Percentiles rank a stretch among this genome's conserved stretches.
These are phyloP conservation scores for Hemaris fuciformis DNA, from an alignment of 2,888 invertebrate genomes.

Conservation along the genomic window DNA sequence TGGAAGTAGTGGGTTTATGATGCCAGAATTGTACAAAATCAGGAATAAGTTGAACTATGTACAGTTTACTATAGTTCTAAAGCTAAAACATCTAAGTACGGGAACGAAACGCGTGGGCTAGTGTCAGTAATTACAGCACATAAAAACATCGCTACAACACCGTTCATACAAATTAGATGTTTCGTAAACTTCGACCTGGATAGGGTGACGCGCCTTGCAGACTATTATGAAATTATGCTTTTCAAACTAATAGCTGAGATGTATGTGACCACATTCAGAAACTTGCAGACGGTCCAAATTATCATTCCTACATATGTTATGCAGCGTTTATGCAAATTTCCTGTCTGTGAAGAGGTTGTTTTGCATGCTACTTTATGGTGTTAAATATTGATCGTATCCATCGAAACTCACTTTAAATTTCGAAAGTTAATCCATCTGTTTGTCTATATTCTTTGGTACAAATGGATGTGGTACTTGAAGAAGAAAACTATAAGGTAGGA, in stretches of 20 bases:
- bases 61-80: neutral
- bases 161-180: constrained; percentile 35
- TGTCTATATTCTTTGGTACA: too few species aligned
- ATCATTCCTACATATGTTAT: constrained; percentile 2
- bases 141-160: constrained; percentile 25
- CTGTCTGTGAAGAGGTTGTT: neutral
- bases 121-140: neutral
- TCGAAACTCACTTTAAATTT: neutral
- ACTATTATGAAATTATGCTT: constrained; percentile 39
- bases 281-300: constrained; percentile 7
- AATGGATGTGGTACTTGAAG: too few species aligned
- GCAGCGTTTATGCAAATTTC: constrained; percentile 2
- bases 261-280: constrained; percentile 17
- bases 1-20: too few species aligned
- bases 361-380: neutral
- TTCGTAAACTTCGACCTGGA: constrained; percentile 38
- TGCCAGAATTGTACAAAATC: neutral
- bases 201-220: constrained; percentile 37
- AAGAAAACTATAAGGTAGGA: too few species aligned
- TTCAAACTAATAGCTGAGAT: constrained; percentile 31
- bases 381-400: neutral
- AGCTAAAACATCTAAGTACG: neutral
- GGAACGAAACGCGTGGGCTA: neutral
- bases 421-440: too few species aligned
- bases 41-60: neutral